These are phyloP conservation scores for Plestiodon gilberti DNA, from an alignment of 2,113 vertebrate species.

Conservation along the genomic window DNA sequence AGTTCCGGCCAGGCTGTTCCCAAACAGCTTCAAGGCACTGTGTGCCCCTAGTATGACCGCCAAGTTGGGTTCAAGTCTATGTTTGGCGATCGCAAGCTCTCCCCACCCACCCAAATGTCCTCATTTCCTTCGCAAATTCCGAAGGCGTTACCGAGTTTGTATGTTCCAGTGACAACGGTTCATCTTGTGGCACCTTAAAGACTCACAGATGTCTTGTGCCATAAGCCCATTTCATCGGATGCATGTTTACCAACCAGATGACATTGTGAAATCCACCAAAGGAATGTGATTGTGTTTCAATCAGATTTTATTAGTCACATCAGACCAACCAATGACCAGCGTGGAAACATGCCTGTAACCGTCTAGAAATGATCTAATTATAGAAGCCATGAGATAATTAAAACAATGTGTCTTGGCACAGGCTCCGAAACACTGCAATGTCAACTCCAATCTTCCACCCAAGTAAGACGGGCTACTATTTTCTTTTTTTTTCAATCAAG, in stretches of 20 bases:
- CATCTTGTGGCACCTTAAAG: not conserved
- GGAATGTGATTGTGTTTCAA: not conserved
- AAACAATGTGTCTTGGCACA: not conserved
- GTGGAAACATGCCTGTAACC: not conserved
- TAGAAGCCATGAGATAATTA: constrained; percentile 10
- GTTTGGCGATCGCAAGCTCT: not conserved
- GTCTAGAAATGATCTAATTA: constrained; percentile 30
- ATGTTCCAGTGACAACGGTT: not conserved
- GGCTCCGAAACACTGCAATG: not conserved
- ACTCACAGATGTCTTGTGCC: not conserved
- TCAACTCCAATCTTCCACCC: not conserved
- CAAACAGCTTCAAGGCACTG: no score
- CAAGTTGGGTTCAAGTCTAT: not conserved
- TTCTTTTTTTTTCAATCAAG: not conserved
- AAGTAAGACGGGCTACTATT: not conserved
- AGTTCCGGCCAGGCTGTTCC: no score
- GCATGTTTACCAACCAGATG: not conserved
- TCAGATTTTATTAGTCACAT: not conserved
- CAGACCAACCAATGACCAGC: constrained; percentile 13
- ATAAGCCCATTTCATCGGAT: not conserved
- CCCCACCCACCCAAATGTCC: not conserved
- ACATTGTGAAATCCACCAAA: constrained; percentile 6
- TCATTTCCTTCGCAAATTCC: not conserved
- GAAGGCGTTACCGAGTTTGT: not conserved
- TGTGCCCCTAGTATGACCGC: not conserved